Evolutionary conservation across 2,888 invertebrate species (phyloP), one percentile per base, ranked within the genome.

Genomic region (Gymnosoma rotundatum): DNA sequence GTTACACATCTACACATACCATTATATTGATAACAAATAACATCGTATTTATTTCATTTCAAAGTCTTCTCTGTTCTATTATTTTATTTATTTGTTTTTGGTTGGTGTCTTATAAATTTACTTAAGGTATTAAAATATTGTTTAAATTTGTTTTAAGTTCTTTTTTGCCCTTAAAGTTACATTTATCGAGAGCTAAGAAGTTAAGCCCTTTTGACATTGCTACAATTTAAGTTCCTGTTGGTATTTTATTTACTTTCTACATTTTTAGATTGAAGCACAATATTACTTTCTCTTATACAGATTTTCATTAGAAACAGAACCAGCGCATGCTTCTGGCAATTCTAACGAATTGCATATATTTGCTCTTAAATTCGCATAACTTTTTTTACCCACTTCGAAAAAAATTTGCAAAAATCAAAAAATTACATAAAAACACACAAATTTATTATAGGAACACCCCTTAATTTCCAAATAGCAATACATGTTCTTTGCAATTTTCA

Each of bases 181-280:
- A 52, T 73, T 21, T 61, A 42, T n/a, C n/a, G 12, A 61, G 32
- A 63, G 69, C 20, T 32, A 45, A 66, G 70, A 72, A 48, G 36
- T 76, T 56, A 58, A 63, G 50, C 8, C n/a, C 52, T 66, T 78
- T 54, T 73, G 52, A 54, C 16, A 52, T 16, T 58, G 16, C 25
- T 67, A 52, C 61, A 61, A 80, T 52, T 73, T 67, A 64, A 72
- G 18, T 36, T 56, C 8, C n/a, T 60, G 48, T 52, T 60, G 42
- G 7, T 69, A n/a, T 21, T 52, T 20, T 21, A 8, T 18, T 14
- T 18, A 25, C 5, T 69, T 21, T 9, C 9, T 63, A 21, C 18
- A 21, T 64, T 42, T 45, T 42, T 38, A 50, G 1, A 5, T 56
- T 25, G n/a, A 21, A 52, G 36, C 38, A 56, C 12, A 45, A 14